A percentile compares a stretch with the other conserved stretches of the same genome.
Evolutionary conservation across 2,888 invertebrate genomes (phyloP).

Genomic region (Vanessa cardui): DNA sequence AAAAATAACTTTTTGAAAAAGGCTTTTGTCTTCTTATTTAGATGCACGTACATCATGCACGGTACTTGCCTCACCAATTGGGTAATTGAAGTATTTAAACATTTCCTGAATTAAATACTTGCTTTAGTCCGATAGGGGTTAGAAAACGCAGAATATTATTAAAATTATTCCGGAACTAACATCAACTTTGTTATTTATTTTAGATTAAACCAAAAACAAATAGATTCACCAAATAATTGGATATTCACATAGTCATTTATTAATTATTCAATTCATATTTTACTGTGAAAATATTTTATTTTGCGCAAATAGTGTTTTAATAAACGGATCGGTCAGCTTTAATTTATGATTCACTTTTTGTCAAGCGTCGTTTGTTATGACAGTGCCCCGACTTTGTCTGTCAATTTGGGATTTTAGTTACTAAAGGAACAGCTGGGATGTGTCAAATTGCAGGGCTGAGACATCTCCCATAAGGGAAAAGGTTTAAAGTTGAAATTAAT

Average conservation of each 20-base stretch:
- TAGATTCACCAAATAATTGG: background rate
- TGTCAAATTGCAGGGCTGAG: too few species aligned
- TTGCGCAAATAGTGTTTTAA: background rate
- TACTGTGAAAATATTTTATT: constrained; percentile 3
- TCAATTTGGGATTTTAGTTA: too few species aligned
- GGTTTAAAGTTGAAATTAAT: too few species aligned
- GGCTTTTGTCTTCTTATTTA: too few species aligned
- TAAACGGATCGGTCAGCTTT: background rate
- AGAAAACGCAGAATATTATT: background rate
- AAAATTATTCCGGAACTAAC: background rate
- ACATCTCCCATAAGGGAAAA: too few species aligned
- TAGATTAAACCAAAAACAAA: background rate
- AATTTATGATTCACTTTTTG: background rate
- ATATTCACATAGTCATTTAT: background rate
- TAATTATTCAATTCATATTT: constrained; percentile 15
- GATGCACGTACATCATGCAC: too few species aligned
- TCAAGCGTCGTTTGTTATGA: background rate
- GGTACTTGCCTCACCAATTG: too few species aligned
- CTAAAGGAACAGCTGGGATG: too few species aligned
- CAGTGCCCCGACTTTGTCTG: background rate
- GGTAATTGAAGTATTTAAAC: too few species aligned
- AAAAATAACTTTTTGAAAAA: too few species aligned
- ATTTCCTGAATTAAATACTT: too few species aligned
- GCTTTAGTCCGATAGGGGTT: too few species aligned
- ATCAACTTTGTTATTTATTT: background rate